A percentile compares a stretch with the other conserved stretches of the same genome.
phyloP scores from a whole-genome alignment of 2,888 invertebrate species.

The Sminthurinus aureus region DNA sequence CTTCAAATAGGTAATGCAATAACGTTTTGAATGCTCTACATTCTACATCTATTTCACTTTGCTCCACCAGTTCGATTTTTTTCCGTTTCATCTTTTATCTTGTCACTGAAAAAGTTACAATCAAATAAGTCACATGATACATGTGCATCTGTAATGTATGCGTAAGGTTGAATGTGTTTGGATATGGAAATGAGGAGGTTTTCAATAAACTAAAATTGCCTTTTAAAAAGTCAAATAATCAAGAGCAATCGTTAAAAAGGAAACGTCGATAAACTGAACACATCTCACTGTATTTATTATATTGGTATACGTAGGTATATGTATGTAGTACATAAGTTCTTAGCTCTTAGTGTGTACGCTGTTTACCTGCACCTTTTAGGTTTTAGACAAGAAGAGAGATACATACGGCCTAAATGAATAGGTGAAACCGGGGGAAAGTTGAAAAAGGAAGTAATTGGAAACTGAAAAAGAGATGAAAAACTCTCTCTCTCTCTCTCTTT shows the following conservation, averaged over 20 bases:
- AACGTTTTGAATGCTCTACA: too few species aligned
- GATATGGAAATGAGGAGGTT: background rate
- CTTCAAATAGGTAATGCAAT: too few species aligned
- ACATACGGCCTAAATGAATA: background rate
- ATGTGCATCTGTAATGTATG: too few species aligned
- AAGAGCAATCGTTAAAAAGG: background rate
- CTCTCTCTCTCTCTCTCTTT: background rate
- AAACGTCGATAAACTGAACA: background rate
- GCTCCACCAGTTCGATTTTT: too few species aligned
- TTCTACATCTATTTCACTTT: too few species aligned
- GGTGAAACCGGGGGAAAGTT: background rate
- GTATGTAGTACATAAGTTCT: too few species aligned
- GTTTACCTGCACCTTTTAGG: background rate
- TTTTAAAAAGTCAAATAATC: background rate
- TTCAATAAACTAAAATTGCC: background rate
- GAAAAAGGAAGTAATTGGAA: background rate
- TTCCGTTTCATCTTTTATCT: too few species aligned
- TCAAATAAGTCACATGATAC: too few species aligned
- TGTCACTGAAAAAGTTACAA: too few species aligned
- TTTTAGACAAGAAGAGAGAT: too few species aligned
- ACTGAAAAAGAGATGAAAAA: conserved; percentile 3
- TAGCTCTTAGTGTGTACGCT: too few species aligned
- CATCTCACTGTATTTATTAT: background rate
- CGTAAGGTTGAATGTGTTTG: too few species aligned
- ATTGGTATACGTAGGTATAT: background rate